A percentile compares a stretch with the other conserved stretches of the same genome.
Evolutionary conservation across 1,140 invertebrate genomes (phyloP).

Genomic region (Atopsyche davidsoni): DNA sequence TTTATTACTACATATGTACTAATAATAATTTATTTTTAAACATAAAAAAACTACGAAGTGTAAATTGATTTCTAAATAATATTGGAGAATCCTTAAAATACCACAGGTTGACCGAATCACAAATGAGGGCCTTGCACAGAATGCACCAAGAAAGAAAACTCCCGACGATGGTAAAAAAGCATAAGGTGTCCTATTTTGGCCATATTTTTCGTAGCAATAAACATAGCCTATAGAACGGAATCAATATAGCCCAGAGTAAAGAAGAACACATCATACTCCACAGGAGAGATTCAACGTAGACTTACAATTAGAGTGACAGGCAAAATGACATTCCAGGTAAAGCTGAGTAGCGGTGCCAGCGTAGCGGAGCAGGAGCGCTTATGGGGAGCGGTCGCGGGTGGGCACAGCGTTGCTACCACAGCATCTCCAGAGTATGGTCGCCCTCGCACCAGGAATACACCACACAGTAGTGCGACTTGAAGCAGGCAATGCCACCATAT

Average conservation of each 20-base stretch:
- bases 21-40: slow-evolving; percentile 9
- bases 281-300: too few species aligned
- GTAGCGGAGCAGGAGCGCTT: slow-evolving; percentile 57
- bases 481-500: slow-evolving; percentile 81
- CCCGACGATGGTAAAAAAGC: too few species aligned
- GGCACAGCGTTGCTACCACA: slow-evolving; percentile 62
- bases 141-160: too few species aligned
- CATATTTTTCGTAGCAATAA: too few species aligned
- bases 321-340: slow-evolving; percentile 81
- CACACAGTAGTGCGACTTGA: slow-evolving; percentile 68
- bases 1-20: slow-evolving; percentile 5
- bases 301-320: slow-evolving; percentile 71
- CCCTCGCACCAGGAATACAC: slow-evolving; percentile 76
- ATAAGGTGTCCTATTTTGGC: too few species aligned
- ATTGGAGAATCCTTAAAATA: too few species aligned
- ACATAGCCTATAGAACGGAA: too few species aligned
- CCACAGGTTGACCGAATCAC: too few species aligned
- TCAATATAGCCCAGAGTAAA: too few species aligned
- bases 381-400: slow-evolving; percentile 39
- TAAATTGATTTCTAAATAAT: slow-evolving; percentile 1
- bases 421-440: slow-evolving; percentile 78
- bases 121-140: too few species aligned
- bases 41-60: not conserved
- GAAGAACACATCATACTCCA: too few species aligned
- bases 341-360: slow-evolving; percentile 56